These are phyloP conservation scores for Argopecten irradians DNA, from an alignment of 1,140 invertebrate genomes.

Conservation along the genomic window DNA sequence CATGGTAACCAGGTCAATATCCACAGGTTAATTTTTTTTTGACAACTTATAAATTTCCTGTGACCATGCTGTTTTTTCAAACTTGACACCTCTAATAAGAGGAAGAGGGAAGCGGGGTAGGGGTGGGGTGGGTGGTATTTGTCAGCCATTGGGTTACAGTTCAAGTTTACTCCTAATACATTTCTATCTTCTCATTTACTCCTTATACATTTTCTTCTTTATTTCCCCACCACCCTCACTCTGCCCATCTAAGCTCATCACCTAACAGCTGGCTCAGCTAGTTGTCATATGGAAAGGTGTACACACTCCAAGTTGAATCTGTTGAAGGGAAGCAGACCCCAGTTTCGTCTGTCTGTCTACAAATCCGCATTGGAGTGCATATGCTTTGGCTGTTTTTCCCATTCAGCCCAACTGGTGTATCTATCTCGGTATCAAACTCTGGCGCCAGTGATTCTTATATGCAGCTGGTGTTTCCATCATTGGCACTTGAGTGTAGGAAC, in stretches of 20 bases:
- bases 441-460: slow-evolving; percentile 20
- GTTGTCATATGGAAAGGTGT: slow-evolving; percentile 16
- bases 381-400: slow-evolving; percentile 12
- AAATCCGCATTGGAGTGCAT: slow-evolving; percentile 8
- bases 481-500: not conserved
- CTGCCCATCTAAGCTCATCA: not conserved
- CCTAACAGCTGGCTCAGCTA: not conserved
- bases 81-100: no score
- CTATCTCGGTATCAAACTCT: not conserved
- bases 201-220: no score
- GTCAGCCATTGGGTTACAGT: no score
- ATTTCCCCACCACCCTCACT: no score
- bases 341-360: slow-evolving; percentile 21
- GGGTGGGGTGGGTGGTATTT: no score
- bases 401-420: slow-evolving; percentile 14
- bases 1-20: no score
- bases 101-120: no score
- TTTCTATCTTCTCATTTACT: no score
- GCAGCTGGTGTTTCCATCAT: not conserved
- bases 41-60: no score
- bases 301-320: slow-evolving; percentile 1
- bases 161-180: no score
- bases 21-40: no score
- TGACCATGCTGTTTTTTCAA: no score
- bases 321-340: not conserved